Evolutionary conservation across 2,888 invertebrate species (phyloP).

Genomic region (Lepidonotus clava): DNA sequence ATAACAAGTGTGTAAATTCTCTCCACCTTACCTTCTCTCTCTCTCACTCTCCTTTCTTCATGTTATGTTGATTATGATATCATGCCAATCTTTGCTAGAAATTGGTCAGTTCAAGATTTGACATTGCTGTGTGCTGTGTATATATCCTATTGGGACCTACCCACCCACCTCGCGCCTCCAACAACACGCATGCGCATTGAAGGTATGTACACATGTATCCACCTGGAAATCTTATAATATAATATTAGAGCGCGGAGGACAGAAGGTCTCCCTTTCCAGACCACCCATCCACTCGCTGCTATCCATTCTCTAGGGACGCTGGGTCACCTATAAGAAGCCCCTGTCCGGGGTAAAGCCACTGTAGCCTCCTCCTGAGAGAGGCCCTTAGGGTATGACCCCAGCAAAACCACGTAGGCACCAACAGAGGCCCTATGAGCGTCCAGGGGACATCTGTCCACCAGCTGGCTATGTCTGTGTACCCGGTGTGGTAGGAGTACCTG

Average conservation of each 20-base stretch:
- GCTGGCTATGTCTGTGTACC: not conserved
- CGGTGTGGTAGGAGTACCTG: not conserved
- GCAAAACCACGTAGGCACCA: not conserved
- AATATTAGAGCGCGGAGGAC: not conserved
- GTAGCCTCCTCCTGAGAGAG: not conserved
- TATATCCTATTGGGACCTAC: not conserved
- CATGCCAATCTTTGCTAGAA: constrained; percentile 26
- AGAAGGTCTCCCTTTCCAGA: not conserved
- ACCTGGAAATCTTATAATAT: too few species aligned
- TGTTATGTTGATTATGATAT: not conserved
- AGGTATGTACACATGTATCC: not conserved
- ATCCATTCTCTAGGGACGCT: constrained; percentile 43
- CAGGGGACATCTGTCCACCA: constrained; percentile 49
- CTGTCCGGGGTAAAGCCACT: not conserved
- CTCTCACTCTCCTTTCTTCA: not conserved
- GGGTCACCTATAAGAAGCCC: constrained; percentile 34
- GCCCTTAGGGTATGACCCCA: not conserved
- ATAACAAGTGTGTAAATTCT: too few species aligned
- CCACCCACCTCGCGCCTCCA: not conserved
- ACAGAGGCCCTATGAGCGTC: constrained; percentile 28
- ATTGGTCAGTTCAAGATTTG: constrained; percentile 42
- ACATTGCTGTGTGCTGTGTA: not conserved
- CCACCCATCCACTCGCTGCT: not conserved
- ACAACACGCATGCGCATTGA: not conserved
- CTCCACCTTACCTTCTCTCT: not conserved